These are phyloP conservation scores for Diphyllodes magnificus DNA, from an alignment of 2,113 vertebrate genomes.

Conservation along the genomic window DNA sequence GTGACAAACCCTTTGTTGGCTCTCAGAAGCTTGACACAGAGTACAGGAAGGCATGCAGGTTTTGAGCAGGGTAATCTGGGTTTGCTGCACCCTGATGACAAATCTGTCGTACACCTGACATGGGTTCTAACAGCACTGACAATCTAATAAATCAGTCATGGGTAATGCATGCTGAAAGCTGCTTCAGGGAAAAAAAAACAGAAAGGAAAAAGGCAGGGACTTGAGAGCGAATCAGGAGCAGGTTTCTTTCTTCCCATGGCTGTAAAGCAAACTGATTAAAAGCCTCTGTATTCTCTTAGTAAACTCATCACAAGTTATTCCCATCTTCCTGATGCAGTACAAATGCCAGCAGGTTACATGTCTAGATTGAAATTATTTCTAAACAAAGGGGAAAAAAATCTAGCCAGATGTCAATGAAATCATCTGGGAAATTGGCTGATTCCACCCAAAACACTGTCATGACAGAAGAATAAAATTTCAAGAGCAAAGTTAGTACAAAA, in stretches of 20 bases:
- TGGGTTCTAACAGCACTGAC: background rate
- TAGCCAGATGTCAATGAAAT: background rate
- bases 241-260: background rate
- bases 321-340: background rate
- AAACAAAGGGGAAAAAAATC: background rate
- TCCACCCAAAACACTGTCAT: background rate
- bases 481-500: background rate
- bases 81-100: background rate
- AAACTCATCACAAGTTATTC: background rate
- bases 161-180: background rate
- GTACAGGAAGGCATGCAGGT: background rate
- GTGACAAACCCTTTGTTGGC: background rate
- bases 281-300: background rate
- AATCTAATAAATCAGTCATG: constrained; percentile 24
- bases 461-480: background rate
- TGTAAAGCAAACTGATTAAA: constrained; percentile 5
- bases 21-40: background rate
- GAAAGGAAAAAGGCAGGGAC: background rate
- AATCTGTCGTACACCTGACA: background rate
- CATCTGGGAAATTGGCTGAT: background rate
- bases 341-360: background rate
- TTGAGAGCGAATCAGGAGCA: background rate
- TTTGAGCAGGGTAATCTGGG: background rate
- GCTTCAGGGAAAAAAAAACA: background rate
- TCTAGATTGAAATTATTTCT: background rate